Conservation (phyloP, 1,140 invertebrate species). For the Trichomalopsis sarcophagae region DNA sequence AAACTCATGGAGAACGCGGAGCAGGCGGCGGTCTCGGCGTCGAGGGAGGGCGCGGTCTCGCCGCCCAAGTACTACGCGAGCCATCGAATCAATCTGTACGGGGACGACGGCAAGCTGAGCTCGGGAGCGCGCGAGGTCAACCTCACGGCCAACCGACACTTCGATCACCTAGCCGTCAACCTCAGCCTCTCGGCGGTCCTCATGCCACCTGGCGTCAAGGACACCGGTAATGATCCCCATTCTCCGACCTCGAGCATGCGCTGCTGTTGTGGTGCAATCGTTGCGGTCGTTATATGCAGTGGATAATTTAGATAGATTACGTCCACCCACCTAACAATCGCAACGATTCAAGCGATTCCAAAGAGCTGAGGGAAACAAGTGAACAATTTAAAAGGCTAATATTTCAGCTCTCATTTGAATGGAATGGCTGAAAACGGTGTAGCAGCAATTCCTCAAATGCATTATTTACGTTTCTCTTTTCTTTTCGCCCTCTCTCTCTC, state of each 20-base stretch:
- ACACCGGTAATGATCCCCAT: slow-evolving; percentile 78
- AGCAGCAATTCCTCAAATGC: slow-evolving; percentile 13
- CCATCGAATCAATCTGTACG: slow-evolving; percentile 82
- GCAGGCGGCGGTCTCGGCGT: slow-evolving; percentile 85
- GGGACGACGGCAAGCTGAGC: slow-evolving; percentile 81
- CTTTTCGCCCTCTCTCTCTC: not conserved
- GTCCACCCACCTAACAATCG: not conserved
- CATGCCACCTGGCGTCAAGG: slow-evolving; percentile 89
- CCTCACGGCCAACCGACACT: slow-evolving; percentile 83
- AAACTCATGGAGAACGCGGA: slow-evolving; percentile 91
- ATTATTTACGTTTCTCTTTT: slow-evolving; percentile 8
- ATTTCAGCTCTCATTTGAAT: slow-evolving; percentile 5
- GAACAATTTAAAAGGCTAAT: not conserved
- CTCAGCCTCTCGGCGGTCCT: slow-evolving; percentile 90
- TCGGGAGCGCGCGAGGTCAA: slow-evolving; percentile 81
- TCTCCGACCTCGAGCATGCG: not conserved
- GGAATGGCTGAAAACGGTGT: not conserved
- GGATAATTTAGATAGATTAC: no score
- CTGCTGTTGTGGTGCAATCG: no score
- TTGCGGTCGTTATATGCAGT: no score
- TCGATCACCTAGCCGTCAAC: slow-evolving; percentile 90
- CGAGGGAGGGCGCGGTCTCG: slow-evolving; percentile 72
- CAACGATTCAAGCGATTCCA: not conserved
- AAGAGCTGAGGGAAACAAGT: not conserved
- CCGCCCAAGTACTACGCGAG: slow-evolving; percentile 81